Base-by-base conservation (phyloP, 2,797 vertebrate species). In the Babyrousa celebensis region DNA sequence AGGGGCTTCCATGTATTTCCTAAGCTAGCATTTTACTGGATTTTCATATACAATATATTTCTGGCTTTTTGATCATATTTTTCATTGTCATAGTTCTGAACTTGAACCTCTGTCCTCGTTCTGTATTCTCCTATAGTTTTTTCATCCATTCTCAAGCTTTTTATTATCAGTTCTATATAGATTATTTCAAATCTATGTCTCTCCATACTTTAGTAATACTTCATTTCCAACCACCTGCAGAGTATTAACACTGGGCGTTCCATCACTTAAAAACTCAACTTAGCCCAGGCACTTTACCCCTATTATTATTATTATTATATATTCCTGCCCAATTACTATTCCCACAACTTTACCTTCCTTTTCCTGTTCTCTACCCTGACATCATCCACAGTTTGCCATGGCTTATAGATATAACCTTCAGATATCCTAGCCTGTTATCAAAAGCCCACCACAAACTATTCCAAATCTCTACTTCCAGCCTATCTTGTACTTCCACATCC, bases 351-450 rank as follows among this genome's bases (percentile, higher is more conserved):
- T 74, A 9, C 9, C 85, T 96, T 84, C 14, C 21, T 94, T 93
- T 72, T 74, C 29, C 12, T 4, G 72, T 90, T 82, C 21, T 63
- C 43, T 68, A 52, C 25, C 25, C 32, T 75, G 65, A 71, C 6
- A 84, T 85, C 29, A 87, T 90, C 32, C 21, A 68, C 27, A 29
- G 21, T 65, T 95, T 17, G 40, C 23, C 80, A 29, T 20, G 93
- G 15, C 79, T 32, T 87, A 8, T 29, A 82, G 48, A 56, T 74
- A 67, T 74, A 67, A 62, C 52, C 21, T 85, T 96, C 6, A 79
- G 8, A 56, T 82, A 92, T 92, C 12, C 18, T 87, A 74, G 32
- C 21, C 21, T 89, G 12, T 80, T 95, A 89, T 90, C 21, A 87
- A 75, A 89, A 72, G 6, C 9, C 63, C 29, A 93, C 4, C 56